Base-by-base conservation (phyloP, 2,888 invertebrate species). In the Belgica antarctica region DNA sequence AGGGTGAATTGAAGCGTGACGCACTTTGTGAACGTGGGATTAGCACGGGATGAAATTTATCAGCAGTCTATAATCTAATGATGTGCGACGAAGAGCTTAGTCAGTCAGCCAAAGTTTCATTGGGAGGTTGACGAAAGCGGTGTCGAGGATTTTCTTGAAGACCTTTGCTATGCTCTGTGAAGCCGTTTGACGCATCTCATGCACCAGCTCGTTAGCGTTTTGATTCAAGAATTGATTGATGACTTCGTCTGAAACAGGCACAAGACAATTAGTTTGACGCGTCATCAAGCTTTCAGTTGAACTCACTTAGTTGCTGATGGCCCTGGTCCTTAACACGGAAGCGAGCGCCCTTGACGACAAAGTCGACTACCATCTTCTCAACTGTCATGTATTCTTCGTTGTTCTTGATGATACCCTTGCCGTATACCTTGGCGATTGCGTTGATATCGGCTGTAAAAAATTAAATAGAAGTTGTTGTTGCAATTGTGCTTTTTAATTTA, bases 181-280 rank as follows among this genome's bases (percentile, higher is more conserved):
- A 0, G 90, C 90, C 0, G 89, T 89, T 1, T 90, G 90, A 75
- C 88, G 84, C 89, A 92, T 89, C 81, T 92, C 92, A 71, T 87
- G 87, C 72, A 92, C 89, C 74, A 92, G 89, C 77, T 90, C 90
- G 61, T 88, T 86, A 0, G 89, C 86, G 75, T 92, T 90, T 77
- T 87, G 88, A 80, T 91, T 91, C 72, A 92, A 80, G 78, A 91
- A 91, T 77, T 89, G 89, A 78, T 91, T 91, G 86, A 92, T 90
- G 0, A 90, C 90, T 77, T 89, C 87, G 41, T 89, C 89, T 89
- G 79, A 27, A 72, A 46, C 25, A 36, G 36, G n/a, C n/a, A n/a
- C n/a, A n/a, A n/a, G n/a, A n/a, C n/a, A n/a, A n/a, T n/a, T n/a
- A n/a, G n/a, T n/a, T n/a, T n/a, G n/a, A n/a, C n/a, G n/a, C n/a